These are phyloP conservation scores for Equus quagga DNA, from an alignment of 2,113 vertebrate species.

Conservation along the genomic window DNA sequence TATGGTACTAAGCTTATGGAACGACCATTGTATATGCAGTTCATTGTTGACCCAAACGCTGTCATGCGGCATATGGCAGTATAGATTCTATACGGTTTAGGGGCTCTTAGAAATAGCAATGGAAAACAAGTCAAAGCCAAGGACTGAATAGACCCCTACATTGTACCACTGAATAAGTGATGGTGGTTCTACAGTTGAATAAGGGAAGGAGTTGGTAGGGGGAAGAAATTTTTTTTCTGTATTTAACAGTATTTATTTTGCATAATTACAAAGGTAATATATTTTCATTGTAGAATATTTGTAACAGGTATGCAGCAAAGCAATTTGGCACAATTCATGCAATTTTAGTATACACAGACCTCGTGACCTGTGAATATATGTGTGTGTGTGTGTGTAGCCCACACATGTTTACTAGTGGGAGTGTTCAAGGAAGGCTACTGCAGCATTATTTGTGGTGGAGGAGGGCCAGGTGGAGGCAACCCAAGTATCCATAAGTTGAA, in stretches of 20 bases:
- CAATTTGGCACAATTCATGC: background rate
- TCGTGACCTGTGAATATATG: background rate
- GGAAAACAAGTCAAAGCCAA: background rate
- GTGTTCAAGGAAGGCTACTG: background rate
- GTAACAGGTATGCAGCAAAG: background rate
- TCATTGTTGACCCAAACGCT: no score
- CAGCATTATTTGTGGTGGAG: background rate
- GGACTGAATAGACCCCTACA: background rate
- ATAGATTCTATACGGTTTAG: background rate
- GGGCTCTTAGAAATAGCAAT: background rate
- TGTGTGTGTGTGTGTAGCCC: background rate
- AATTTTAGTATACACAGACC: background rate
- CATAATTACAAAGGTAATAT: background rate
- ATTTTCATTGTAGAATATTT: background rate
- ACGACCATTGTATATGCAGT: no score
- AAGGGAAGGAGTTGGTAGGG: background rate
- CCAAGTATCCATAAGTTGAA: background rate
- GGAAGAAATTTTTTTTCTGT: background rate
- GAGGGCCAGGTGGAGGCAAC: accelerated
- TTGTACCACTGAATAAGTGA: background rate
- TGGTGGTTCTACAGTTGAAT: background rate
- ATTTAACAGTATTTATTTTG: background rate
- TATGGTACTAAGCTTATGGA: no score
- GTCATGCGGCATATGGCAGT: no score
- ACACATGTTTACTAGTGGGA: background rate